Base-by-base conservation (phyloP, 2,888 invertebrate species). In the Tiliacea aurago region DNA sequence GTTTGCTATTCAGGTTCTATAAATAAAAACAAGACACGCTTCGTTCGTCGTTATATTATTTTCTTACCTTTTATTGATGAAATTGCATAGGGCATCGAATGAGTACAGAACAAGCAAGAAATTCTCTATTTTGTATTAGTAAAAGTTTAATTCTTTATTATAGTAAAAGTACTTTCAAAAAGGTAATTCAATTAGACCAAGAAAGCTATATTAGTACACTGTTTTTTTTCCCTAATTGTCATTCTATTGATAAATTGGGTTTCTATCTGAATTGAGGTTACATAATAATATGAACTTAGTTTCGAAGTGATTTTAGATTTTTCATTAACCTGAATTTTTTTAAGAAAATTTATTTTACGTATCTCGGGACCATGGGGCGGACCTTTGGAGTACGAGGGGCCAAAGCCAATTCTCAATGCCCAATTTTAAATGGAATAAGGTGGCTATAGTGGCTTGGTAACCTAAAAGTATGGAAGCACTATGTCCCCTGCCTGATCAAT, bases 1-100 rank as follows among this genome's bases (percentile, higher is more conserved):
- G 37, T 51, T 77, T 45, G 20, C 10, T 1, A 23, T 23, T 64
- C 58, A 13, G 41, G 63, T 63, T 63, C 37, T 53, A 11, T 51
- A n/a, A 43, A 56, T 49, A 28, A 41, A 13, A 15, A 63, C 10
- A 33, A 0, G 18, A 28, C 23, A 15, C 37, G 18, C 23, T 11
- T 23, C 10, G 23, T 33, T 49, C 5, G 18, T 43, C 9, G n/a
- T 58, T 33, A 6, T 28, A 13, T 20, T 13, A 1, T 20, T 58
- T 33, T 53, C 6, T 6, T 53, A 53, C 5, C 6, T 23, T 53
- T 15, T 55, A 18, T 18, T 55, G 55, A 7, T 55, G 28, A 55
- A 28, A 55, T 55, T 55, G 23, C 6, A 6, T 53, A 0, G 13
- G 20, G 47, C 10, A n/a, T 51, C n/a, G 2, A 37, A 37, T 37